Base-by-base conservation (phyloP, 2,888 invertebrate species). In the Callimorpha dominula region DNA sequence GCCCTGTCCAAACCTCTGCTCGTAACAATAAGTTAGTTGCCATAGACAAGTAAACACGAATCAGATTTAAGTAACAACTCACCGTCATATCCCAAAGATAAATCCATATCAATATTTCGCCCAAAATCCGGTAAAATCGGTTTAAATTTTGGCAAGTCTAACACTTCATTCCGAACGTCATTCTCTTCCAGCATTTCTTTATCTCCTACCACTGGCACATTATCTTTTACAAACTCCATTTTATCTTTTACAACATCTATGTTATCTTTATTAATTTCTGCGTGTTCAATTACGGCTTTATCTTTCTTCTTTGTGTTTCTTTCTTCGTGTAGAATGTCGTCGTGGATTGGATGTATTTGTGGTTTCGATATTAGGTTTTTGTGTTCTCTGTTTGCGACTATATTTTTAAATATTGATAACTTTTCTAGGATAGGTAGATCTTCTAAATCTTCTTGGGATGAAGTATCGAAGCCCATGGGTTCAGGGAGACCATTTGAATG, bases 261-360 rank as follows among this genome's bases (percentile, higher is more conserved):
- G 9, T 60, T 75, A 5, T 74, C 74, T 40, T 75, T 72, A 31
- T 12, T 52, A 46, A 1, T 20, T 46, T 71, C 72, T 11, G 75
- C 75, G 0, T 70, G 54, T 1, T 80, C 82, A 0, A 87, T 73
- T 60, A 88, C 87, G 0, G 94, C 89, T 74, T 93, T 90, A 46
- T 95, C 94, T 81, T 95, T 95, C 74, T 95, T 95, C 71, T 93
- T 94, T 0, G 93, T 95, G 74, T 89, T 94, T 20, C 90, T 89
- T 6, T 94, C 92, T 8, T 83, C 83, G 40, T 95, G 95, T 8
- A 89, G 83, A 0, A 91, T 82, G 0, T 86, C 82, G 1, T 95
- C 95, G 60, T 95, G 94, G 1, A 92, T 0, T 0, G 95, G 95
- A 72, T 95, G 94, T 1, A 93, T 79, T 75, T 95, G 95, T 0